Base-by-base conservation (phyloP, 2,113 vertebrate species). In the Psilopogon haemacephalus region DNA sequence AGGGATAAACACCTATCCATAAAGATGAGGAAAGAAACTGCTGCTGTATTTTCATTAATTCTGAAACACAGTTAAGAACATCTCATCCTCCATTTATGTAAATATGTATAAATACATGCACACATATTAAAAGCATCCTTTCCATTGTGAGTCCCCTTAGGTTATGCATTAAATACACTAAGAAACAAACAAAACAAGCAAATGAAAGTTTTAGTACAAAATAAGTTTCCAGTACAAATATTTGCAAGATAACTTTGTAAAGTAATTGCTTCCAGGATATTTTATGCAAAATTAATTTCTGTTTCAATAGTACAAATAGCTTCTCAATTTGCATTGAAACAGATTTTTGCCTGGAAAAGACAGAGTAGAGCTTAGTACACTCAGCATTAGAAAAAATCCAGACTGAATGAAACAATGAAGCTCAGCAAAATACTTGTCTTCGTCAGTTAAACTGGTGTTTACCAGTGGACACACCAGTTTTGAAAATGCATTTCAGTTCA, bases 391-490 rank as follows among this genome's bases (percentile, higher is more conserved):
- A 58, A 3, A 64, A 28, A 55, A 67, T 28, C 28, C 27, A 37
- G 59, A 46, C 20, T 54, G 28, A 37, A 71, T 21, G 14, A 79
- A 73, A 11, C 12, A 33, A 11, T 23, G 42, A 84, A 50, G 15
- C 7, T 75, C 17, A 76, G 18, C 11, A 81, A 84, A 89, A 21
- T 60, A 63, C 63, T 81, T 59, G 5, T 42, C 40, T 78, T 90
- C 14, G 75, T 63, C 72, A 62, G 24, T 58, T 21, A 54, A 73
- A 68, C 5, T 30, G 18, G 12, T 37, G 20, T 5, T 78, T 40
- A 71, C n/a, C n/a, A n/a, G n/a, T n/a, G 16, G 75, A 65, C 12
- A 32, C 2, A 38, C 1, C 2, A 2, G 4, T 37, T 15, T 30
- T 48, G 26, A 64, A 56, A 84, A 86, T 48, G 2, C 19, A 52